Conservation (phyloP, 2,888 invertebrate species). For the Strigamia maritima region DNA sequence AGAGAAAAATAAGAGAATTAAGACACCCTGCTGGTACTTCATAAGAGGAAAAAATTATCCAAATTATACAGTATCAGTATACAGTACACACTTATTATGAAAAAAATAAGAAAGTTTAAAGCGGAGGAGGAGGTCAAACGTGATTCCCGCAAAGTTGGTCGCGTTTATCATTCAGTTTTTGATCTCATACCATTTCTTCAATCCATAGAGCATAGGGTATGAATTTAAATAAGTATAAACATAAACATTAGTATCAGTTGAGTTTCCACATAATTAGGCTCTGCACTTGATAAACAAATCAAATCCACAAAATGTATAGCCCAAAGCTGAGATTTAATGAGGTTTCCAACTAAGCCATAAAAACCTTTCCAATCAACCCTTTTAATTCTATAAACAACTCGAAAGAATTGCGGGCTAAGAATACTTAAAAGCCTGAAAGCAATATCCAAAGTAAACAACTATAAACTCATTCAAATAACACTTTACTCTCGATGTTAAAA, state of each 20-base stretch:
- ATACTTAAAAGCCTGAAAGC: conserved; percentile 17
- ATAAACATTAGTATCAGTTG: background rate
- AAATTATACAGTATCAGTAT: background rate
- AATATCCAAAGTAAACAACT: background rate
- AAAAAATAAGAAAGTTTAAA: conserved; percentile 1
- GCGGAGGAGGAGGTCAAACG: conserved; percentile 26
- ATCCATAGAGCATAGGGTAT: background rate
- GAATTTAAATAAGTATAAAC: background rate
- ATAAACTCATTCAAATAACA: too few relatives aligned
- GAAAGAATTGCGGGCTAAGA: background rate
- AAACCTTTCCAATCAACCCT: conserved; percentile 17
- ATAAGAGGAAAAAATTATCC: conserved; percentile 17
- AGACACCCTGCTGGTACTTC: conserved; percentile 25
- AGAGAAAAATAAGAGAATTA: conserved; percentile 20
- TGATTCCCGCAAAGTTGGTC: background rate
- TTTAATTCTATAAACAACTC: conserved; percentile 19
- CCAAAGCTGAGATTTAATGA: conserved; percentile 9
- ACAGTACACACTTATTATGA: background rate
- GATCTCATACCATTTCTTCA: background rate
- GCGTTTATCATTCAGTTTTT: background rate
- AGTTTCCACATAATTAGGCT: background rate
- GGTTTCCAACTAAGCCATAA: conserved; percentile 22
- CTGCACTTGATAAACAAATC: background rate
- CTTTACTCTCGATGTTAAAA: too few relatives aligned
- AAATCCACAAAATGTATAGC: background rate